Evolutionary conservation across 2,888 invertebrate species (phyloP), one percentile per base, ranked within the genome.

Genomic region (Epinotia nisella): DNA sequence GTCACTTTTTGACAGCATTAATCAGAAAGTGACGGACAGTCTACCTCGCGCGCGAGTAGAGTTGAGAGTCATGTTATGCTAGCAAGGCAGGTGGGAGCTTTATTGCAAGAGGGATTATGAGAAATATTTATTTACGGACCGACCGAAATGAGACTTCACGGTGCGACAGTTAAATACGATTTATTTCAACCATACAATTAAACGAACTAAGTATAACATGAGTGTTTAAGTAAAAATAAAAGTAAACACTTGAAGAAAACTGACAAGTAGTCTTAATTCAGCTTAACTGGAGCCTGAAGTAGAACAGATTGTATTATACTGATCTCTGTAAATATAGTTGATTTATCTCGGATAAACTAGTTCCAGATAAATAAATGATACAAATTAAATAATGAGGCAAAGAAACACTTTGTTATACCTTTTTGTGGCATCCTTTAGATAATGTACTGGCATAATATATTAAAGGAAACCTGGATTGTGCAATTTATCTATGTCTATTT

Each of bases 81-180:
- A n/a, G n/a, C n/a, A n/a, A n/a, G n/a, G n/a, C n/a, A n/a, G n/a
- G n/a, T n/a, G n/a, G n/a, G n/a, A n/a, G n/a, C n/a, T n/a, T n/a
- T n/a, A n/a, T n/a, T n/a, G n/a, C n/a, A n/a, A n/a, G n/a, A n/a
- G 35, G 35, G 9, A 9, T 35, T 35, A 35, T 49, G n/a, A 49
- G 3, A 2, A 49, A n/a, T 49, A 3, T 5, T n/a, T 15, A 13
- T 13, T 13, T n/a, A n/a, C n/a, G n/a, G 5, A 49, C n/a, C 3
- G 5, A n/a, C 24, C 11, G 9, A 69, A 69, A 69, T 69, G n/a
- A 69, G 17, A 60, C 19, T 21, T 60, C 53, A 62, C n/a, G 62
- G 10, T 64, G 62, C n/a, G 62, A 64, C 62, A 56, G 15, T 70
- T 35, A 70, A 64, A 64, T 64, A 70, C 29, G 55, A 70, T 70